A percentile compares a stretch with the other conserved stretches of the same genome.
Conservation (phyloP, 2,888 invertebrate genomes). For the Nephrotoma appendiculata region DNA sequence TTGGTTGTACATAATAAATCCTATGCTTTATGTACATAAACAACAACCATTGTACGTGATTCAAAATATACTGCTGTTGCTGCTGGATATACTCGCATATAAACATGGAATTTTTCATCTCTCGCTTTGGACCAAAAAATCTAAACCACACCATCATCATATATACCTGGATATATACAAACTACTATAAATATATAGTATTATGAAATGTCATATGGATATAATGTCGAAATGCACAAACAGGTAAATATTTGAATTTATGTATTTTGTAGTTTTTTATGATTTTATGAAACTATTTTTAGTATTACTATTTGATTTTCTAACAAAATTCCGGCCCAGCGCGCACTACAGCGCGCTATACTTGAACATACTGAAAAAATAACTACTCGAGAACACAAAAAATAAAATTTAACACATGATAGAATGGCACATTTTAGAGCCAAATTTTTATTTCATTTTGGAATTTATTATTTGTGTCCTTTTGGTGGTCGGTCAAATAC, state of each 20-base stretch:
- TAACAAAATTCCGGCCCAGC: background rate
- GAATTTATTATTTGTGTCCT: background rate
- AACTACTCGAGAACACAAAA: background rate
- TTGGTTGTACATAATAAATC: background rate
- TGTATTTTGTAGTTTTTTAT: background rate
- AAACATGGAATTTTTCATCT: background rate
- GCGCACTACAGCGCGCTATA: background rate
- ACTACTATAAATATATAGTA: constrained; percentile 45
- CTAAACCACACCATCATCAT: background rate
- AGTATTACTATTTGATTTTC: background rate
- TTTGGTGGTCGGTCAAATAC: background rate
- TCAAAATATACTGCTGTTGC: background rate
- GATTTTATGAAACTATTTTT: background rate
- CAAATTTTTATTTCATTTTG: background rate
- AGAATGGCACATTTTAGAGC: background rate
- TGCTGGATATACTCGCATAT: background rate
- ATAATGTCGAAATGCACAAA: constrained; percentile 96
- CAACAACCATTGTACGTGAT: background rate
- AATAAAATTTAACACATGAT: background rate
- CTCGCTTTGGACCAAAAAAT: background rate
- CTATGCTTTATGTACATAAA: background rate
- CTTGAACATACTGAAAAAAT: background rate
- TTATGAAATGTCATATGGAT: constrained; percentile 95
- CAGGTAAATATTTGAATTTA: constrained; percentile 49
- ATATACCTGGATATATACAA: background rate